Conservation (phyloP, 23 tunicate genomes). For the Ciona savignyi region DNA sequence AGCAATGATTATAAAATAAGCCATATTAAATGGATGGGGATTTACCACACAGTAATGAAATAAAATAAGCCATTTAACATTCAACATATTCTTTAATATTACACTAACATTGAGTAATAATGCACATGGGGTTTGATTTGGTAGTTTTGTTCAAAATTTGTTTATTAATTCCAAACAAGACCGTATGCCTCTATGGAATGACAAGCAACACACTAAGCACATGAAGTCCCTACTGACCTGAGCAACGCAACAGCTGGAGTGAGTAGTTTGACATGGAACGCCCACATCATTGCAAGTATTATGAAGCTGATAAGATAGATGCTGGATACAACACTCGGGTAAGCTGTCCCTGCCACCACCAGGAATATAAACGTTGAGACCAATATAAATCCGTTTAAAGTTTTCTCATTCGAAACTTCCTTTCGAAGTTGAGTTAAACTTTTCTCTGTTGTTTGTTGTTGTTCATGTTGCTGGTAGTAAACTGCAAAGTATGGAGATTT, state of each 20-base stretch:
- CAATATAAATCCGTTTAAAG: not conserved
- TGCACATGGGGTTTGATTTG: too few species aligned
- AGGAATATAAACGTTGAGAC: not conserved
- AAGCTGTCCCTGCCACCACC: not conserved
- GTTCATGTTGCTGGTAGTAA: not conserved
- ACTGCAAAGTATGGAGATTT: too few species aligned
- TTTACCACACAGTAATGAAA: too few species aligned
- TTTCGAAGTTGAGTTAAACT: not conserved
- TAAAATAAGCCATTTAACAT: too few species aligned
- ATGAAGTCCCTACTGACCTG: constrained; percentile 10
- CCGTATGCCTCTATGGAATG: not conserved
- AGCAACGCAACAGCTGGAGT: constrained; percentile 17
- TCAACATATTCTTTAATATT: too few species aligned
- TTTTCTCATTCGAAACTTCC: not conserved
- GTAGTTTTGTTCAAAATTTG: too few species aligned
- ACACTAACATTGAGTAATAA: too few species aligned
- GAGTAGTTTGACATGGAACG: constrained; percentile 38
- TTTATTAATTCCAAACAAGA: too few species aligned
- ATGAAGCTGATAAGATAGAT: constrained; percentile 62
- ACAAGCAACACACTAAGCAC: not conserved
- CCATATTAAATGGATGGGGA: too few species aligned
- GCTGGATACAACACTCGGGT: constrained; percentile 27
- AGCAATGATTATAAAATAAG: too few species aligned
- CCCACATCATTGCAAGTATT: constrained; percentile 43
- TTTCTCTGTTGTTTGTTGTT: not conserved